phyloP scores from a whole-genome alignment of 2,797 vertebrate species.

The Luscinia luscinia region DNA sequence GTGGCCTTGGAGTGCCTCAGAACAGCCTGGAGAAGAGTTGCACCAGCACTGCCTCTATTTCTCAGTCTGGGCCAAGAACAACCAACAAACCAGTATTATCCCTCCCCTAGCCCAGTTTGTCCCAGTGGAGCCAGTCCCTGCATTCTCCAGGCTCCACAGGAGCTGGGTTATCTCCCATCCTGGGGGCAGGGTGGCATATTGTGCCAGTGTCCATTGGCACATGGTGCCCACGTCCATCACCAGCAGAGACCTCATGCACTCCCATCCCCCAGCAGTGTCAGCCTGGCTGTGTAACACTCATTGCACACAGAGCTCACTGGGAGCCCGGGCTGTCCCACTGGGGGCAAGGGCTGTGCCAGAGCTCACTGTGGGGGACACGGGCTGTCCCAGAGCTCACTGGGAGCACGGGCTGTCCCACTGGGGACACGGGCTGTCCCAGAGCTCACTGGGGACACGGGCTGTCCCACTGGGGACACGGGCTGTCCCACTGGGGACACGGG shows the following conservation, averaged over 20 bases:
- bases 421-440: too few species aligned
- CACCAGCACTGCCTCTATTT: background rate
- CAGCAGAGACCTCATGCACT: fast-evolving
- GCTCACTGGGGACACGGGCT: too few species aligned
- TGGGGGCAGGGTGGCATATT: fast-evolving
- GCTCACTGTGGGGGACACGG: too few species aligned
- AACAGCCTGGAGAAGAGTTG: background rate
- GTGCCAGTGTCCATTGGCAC: background rate
- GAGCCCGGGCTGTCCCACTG: too few species aligned
- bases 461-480: too few species aligned
- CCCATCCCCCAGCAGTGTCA: background rate
- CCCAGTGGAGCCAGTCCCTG: background rate
- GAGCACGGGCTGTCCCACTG: too few species aligned
- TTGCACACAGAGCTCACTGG: background rate
- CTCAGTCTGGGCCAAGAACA: background rate
- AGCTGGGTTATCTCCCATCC: fast-evolving
- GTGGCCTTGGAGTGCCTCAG: background rate
- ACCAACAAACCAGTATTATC: background rate
- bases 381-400: too few species aligned
- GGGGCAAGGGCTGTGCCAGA: too few species aligned
- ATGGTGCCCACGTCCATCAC: background rate
- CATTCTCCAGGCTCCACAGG: background rate
- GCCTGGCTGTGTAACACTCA: background rate
- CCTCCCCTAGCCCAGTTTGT: background rate
- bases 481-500: too few species aligned